Base-by-base conservation (phyloP, 2,888 invertebrate species). In the Hypolimnas misippus region DNA sequence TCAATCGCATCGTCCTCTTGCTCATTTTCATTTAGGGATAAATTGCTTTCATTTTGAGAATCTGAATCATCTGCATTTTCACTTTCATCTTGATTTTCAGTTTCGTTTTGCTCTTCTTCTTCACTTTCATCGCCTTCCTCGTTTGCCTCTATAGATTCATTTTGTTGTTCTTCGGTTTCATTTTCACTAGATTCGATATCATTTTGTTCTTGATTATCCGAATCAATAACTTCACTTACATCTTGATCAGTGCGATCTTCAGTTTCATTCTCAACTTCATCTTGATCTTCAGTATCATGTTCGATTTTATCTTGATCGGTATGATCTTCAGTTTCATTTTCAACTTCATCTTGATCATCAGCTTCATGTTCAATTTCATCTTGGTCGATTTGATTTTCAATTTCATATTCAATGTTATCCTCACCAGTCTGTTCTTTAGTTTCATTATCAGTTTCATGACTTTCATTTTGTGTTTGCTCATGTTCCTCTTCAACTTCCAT, bases 1-100 rank as follows among this genome's bases (percentile, higher is more conserved):
- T 68, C 67, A 12, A 69, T 66, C 56, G 68, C 63, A 14, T 67
- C 62, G 57, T 74, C 72, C 21, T 63, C 65, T 55, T 63, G 17
- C 19, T 58, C 42, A 16, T 49, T 46, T 12, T 57, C 46, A 58
- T 31, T 51, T 1, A 54, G 10, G 14, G 49, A 14, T 12, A 29
- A 10, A 49, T 55, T 25, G 46, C 25, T 51, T 25, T 55, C 21
- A 42, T 63, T 66, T 58, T 72, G 70, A 12, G 68, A 63, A 29
- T 59, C 40, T 14, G 67, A 31, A 29, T 68, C n/a, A n/a, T n/a
- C 57, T 29, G 60, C 42, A 25, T 67, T 63, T 12, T 64, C 63
- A 42, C 62, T 67, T 59, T 64, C 63, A 42, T 44, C 57, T 51
- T 42, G 10, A 5, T 17, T 12, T 12, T 69, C 57, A 10, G 29